Percentiles rank a stretch among this genome's conserved stretches.
Evolutionary conservation across 2,113 vertebrate genomes (phyloP).

Genomic region (Psammodynastes pulverulentus): DNA sequence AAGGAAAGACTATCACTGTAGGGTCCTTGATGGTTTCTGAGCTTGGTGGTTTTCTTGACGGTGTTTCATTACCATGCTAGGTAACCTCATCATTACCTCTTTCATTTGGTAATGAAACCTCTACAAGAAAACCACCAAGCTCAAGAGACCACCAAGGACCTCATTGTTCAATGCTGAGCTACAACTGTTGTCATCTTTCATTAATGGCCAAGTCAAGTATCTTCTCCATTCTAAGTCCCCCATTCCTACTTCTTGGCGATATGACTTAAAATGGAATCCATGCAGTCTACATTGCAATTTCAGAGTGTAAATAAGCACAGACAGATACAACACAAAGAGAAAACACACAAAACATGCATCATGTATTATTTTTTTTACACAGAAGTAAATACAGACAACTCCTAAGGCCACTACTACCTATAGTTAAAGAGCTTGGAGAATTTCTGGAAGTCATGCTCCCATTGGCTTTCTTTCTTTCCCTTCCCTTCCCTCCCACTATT

Average conservation of each 20-base stretch:
- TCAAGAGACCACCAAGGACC: too few species aligned
- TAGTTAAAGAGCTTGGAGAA: neutral
- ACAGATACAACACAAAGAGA: neutral
- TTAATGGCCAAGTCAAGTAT: too few species aligned
- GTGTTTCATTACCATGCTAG: too few species aligned
- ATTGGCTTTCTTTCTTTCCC: neutral
- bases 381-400: neutral
- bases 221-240: too few species aligned
- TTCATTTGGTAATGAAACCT: too few species aligned
- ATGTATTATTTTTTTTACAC: neutral
- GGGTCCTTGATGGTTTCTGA: too few species aligned
- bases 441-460: neutral
- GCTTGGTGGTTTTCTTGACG: too few species aligned
- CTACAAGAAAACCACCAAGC: too few species aligned
- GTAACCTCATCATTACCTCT: too few species aligned
- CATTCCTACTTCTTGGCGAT: neutral
- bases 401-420: neutral
- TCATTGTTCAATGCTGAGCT: too few species aligned
- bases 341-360: neutral
- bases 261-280: neutral
- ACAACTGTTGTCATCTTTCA: too few species aligned
- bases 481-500: too few species aligned
- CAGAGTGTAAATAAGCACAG: neutral
- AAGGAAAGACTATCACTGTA: neutral
- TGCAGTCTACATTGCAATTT: neutral